Evolutionary conservation across 2,113 vertebrate species (phyloP).

Genomic region (Euleptes europaea): DNA sequence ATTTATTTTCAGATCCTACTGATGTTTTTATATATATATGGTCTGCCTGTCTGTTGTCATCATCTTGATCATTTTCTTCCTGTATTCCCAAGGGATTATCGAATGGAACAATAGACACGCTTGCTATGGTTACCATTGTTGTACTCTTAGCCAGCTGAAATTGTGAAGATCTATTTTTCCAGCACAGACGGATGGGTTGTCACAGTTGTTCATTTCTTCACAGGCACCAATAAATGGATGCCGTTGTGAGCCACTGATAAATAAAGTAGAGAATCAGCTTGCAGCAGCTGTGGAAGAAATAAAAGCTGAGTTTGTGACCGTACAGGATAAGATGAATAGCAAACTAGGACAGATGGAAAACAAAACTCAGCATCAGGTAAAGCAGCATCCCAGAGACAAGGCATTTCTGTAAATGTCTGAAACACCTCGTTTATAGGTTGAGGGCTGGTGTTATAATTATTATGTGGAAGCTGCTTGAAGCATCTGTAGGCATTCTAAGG

Average conservation of each 20-base stretch:
- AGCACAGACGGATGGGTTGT: background rate
- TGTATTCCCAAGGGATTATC: background rate
- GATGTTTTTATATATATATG: background rate
- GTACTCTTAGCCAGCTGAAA: background rate
- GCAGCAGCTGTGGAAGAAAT: slow-evolving; percentile 95
- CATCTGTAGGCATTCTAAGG: too few species aligned
- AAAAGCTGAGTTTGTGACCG: slow-evolving; percentile 88
- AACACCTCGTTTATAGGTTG: background rate
- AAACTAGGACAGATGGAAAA: slow-evolving; percentile 93
- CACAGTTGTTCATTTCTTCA: slow-evolving; percentile 3
- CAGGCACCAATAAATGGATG: slow-evolving; percentile 95
- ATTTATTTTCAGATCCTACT: background rate
- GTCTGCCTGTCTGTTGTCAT: background rate
- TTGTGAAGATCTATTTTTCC: background rate
- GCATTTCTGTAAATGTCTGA: background rate
- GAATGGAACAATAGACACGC: background rate
- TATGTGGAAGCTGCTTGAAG: background rate
- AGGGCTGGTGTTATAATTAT: background rate
- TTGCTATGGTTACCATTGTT: background rate
- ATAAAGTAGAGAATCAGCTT: slow-evolving; percentile 94
- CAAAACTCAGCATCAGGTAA: slow-evolving; percentile 91
- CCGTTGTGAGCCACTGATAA: slow-evolving; percentile 94
- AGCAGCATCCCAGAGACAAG: background rate
- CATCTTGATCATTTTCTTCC: background rate
- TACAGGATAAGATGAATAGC: slow-evolving; percentile 91